phyloP scores from a whole-genome alignment of 92 coral and sea anemone genomes.

The Epizoanthus stellaris region DNA sequence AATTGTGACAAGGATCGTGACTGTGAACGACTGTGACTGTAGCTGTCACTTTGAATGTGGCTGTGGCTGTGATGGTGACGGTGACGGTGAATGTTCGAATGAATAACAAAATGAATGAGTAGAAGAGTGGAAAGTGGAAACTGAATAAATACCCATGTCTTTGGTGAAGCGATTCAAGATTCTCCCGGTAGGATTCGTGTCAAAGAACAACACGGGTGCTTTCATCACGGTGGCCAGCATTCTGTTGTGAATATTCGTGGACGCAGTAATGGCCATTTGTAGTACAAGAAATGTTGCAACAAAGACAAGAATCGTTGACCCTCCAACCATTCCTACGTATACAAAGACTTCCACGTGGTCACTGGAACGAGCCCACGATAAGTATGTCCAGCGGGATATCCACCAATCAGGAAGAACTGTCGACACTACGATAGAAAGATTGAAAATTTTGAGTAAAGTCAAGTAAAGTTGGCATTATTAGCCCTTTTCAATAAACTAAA shows the following conservation, averaged over 20 bases:
- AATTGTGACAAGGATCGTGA: too few relatives aligned
- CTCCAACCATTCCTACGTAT: slow-evolving; percentile 6
- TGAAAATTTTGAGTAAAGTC: background rate
- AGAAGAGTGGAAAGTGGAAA: background rate
- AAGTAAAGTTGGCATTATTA: background rate
- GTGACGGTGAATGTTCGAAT: too few relatives aligned
- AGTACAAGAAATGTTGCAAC: slow-evolving; percentile 2
- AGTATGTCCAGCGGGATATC: slow-evolving; percentile 15
- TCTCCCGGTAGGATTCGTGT: slow-evolving; percentile 15
- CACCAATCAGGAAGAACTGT: background rate
- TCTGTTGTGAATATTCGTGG: slow-evolving; percentile 19
- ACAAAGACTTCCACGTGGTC: background rate
- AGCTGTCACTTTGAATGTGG: too few relatives aligned
- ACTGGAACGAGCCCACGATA: slow-evolving; percentile 17
- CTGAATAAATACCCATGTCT: background rate
- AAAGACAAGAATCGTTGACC: slow-evolving; percentile 9
- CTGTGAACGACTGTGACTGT: too few relatives aligned
- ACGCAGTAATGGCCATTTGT: background rate
- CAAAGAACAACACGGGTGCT: background rate
- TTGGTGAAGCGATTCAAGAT: slow-evolving; percentile 19
- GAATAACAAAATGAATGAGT: background rate
- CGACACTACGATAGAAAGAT: background rate
- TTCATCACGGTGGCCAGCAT: background rate
- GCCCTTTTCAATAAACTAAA: too few relatives aligned
- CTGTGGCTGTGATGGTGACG: too few relatives aligned